Percentiles rank a stretch among this genome's conserved stretches.
These are phyloP conservation scores for Hirtodrosophila confusa DNA, from an alignment of 2,888 invertebrate genomes.

Conservation along the genomic window DNA sequence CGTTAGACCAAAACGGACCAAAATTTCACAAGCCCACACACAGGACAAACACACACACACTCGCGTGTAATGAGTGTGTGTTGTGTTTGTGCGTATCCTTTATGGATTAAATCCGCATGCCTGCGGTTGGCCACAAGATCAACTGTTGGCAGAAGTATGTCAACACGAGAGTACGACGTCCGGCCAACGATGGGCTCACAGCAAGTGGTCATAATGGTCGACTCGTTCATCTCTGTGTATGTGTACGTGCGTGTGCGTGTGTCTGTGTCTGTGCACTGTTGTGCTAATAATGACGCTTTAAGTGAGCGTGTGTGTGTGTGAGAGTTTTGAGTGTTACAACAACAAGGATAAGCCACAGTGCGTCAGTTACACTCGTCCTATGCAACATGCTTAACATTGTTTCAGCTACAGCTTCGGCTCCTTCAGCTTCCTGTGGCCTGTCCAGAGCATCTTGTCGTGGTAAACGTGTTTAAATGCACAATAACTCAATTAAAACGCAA, in stretches of 20 bases:
- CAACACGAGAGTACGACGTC: slow-evolving; percentile 68
- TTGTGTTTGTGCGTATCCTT: slow-evolving; percentile 74
- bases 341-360: slow-evolving; percentile 57
- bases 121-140: slow-evolving; percentile 79
- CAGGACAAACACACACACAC: slow-evolving; percentile 19
- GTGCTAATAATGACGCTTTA: slow-evolving; percentile 79
- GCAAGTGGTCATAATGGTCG: slow-evolving; percentile 78
- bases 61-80: slow-evolving; percentile 38
- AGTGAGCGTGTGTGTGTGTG: slow-evolving; percentile 39
- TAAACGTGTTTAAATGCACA: slow-evolving; percentile 38
- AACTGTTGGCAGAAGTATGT: slow-evolving; percentile 81
- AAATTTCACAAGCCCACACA: slow-evolving; percentile 69
- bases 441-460: slow-evolving; percentile 16
- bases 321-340: slow-evolving; percentile 55
- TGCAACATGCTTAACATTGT: slow-evolving; percentile 43
- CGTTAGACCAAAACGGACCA: slow-evolving; percentile 79
- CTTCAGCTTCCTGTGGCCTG: slow-evolving; percentile 2
- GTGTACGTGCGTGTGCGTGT: slow-evolving; percentile 22
- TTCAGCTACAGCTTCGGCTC: slow-evolving; percentile 2
- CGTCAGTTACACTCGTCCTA: slow-evolving; percentile 42
- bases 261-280: slow-evolving; percentile 39
- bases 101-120: slow-evolving; percentile 81
- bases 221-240: slow-evolving; percentile 20
- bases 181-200: slow-evolving; percentile 56
- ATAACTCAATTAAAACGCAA: slow-evolving; percentile 70